These are phyloP conservation scores for Vesta saturnalis DNA, from an alignment of 2,888 invertebrate genomes.

Conservation along the genomic window DNA sequence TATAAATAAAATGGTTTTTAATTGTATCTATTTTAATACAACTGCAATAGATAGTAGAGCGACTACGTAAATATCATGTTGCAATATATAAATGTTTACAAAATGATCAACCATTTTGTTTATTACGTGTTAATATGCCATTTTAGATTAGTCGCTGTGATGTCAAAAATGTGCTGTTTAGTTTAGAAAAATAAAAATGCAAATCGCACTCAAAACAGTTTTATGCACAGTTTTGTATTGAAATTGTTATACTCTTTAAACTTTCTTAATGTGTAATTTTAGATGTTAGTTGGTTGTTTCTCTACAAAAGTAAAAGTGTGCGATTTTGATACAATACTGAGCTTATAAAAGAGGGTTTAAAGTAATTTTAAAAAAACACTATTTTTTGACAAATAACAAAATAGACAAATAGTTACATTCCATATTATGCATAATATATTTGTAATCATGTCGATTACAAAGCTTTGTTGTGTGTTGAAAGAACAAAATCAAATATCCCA, in stretches of 20 bases:
- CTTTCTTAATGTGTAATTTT: slow-evolving; percentile 22
- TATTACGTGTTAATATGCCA: slow-evolving; percentile 52
- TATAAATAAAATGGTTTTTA: slow-evolving; percentile 39
- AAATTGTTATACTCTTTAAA: slow-evolving; percentile 12
- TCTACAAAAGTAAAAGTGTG: slow-evolving; percentile 3
- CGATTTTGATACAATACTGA: slow-evolving; percentile 33
- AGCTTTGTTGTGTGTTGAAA: slow-evolving; percentile 61
- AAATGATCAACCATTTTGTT: slow-evolving; percentile 47
- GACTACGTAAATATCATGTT: slow-evolving; percentile 29
- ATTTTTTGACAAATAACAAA: slow-evolving; percentile 58
- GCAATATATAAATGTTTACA: slow-evolving; percentile 38
- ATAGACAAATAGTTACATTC: slow-evolving; percentile 55
- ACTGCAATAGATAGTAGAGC: slow-evolving; percentile 34
- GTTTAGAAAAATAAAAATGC: slow-evolving; percentile 39
- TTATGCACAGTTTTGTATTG: slow-evolving; percentile 25
- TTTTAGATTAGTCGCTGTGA: slow-evolving; percentile 59
- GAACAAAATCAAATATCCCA: slow-evolving; percentile 59
- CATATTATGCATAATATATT: slow-evolving; percentile 52
- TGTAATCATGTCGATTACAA: slow-evolving; percentile 53
- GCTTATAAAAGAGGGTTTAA: slow-evolving; percentile 28
- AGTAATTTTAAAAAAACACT: slow-evolving; percentile 52
- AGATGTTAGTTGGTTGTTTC: slow-evolving; percentile 36
- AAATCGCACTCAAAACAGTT: slow-evolving; percentile 34
- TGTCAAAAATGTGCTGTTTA: slow-evolving; percentile 54
- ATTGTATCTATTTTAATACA: slow-evolving; percentile 37